Conservation (phyloP, 2,888 invertebrate genomes). For the Agrochola macilenta region DNA sequence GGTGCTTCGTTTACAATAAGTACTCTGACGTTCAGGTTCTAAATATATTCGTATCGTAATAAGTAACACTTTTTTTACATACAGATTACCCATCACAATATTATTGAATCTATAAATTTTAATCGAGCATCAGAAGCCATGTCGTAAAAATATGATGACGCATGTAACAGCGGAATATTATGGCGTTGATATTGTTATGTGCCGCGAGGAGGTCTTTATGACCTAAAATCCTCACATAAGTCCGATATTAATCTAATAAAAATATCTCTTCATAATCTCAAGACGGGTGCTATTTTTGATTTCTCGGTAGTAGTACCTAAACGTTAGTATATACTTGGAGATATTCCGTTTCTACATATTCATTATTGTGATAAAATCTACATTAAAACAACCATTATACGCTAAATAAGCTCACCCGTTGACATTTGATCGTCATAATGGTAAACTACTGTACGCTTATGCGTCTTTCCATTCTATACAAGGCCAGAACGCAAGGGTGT, state of each 20-base stretch:
- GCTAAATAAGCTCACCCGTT: conserved; percentile 30
- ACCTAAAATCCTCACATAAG: conserved; percentile 42
- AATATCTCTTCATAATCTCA: conserved; percentile 27
- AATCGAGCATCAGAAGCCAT: conserved; percentile 36
- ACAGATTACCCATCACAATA: conserved; percentile 37
- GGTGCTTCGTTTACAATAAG: conserved; percentile 11
- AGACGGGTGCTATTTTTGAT: conserved; percentile 29
- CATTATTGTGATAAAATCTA: conserved; percentile 50
- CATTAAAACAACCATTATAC: conserved; percentile 45
- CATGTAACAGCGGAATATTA: conserved; percentile 40
- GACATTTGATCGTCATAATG: conserved; percentile 35
- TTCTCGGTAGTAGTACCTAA: conserved; percentile 1
- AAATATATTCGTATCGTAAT: conserved; percentile 36
- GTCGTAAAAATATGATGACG: conserved; percentile 56
- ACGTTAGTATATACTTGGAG: neutral
- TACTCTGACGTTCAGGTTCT: conserved; percentile 3
- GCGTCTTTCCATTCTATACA: too few relatives aligned
- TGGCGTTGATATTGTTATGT: conserved; percentile 48
- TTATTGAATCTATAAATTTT: conserved; percentile 49
- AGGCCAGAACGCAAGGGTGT: too few relatives aligned
- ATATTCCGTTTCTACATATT: conserved; percentile 31
- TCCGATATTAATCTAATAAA: conserved; percentile 51
- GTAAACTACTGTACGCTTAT: conserved; percentile 5
- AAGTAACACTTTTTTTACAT: conserved; percentile 18
- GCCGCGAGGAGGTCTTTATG: conserved; percentile 34